These are phyloP conservation scores for Dryococelus australis DNA, from an alignment of 2,888 invertebrate genomes.

Conservation along the genomic window DNA sequence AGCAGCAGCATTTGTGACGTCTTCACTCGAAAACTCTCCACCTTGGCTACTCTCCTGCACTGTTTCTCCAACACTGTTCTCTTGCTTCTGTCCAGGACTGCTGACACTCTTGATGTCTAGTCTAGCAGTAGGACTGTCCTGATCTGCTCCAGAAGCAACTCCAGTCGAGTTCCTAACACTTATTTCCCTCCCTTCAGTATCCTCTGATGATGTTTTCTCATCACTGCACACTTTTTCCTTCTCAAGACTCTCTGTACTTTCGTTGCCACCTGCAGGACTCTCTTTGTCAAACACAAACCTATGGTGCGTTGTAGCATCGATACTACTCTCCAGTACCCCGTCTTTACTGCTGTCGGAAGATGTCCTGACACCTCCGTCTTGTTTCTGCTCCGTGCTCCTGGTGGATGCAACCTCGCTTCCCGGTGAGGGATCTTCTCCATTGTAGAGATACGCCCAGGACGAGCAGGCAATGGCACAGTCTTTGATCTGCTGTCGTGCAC, in stretches of 20 bases:
- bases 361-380: neutral
- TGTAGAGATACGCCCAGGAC: conserved; percentile 82
- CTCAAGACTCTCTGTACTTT: conserved; percentile 20
- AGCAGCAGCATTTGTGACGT: conserved; percentile 52
- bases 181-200: neutral
- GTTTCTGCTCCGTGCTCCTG: neutral
- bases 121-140: neutral
- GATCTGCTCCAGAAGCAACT: neutral
- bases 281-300: neutral
- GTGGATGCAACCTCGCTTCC: conserved; percentile 51
- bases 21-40: neutral
- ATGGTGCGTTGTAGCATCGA: neutral
- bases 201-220: neutral
- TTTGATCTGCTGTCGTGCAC: conserved; percentile 80
- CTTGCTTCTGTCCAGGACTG: neutral
- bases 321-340: neutral
- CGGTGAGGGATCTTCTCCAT: conserved; percentile 64
- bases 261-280: neutral
- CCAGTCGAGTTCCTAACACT: neutral
- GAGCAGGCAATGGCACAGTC: conserved; percentile 77
- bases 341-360: no score
- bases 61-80: neutral
- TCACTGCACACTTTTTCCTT: neutral
- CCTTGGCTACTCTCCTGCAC: neutral
- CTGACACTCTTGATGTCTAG: neutral